Evolutionary conservation across 2,797 vertebrate genomes (phyloP), one percentile per base, ranked within the genome.

Genomic region (Crocidura indochinensis): DNA sequence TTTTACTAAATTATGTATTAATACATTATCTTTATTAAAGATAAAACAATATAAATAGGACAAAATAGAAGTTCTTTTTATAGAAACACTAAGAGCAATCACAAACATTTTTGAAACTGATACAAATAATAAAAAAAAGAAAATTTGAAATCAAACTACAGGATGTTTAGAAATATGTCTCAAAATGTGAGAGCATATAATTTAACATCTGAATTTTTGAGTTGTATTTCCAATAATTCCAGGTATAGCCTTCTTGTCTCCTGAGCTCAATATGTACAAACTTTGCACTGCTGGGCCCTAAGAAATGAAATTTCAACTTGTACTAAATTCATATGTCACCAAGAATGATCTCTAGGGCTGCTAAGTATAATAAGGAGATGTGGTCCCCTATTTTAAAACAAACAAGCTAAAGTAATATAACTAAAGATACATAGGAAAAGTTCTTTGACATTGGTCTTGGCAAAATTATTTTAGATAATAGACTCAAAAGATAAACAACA

Each of bases 391-490:
- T 7, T 60, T 17, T 19, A 60, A 53, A 60, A 20, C 56, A 60
- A 60, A 60, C 56, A 60, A 60, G 22, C 17, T 19, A 65, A 26
- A 65, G 64, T 65, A 65, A 38, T 69, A 29, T 38, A 17, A 69
- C 26, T 86, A 60, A 60, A 60, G 56, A 17, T 60, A 60, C 56
- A 60, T 60, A 17, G 19, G 22, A 72, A 65, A 53, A 77, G 10
- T 3, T 83, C 38, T 31, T 77, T 47, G 17, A 83, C 47, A 73
- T 56, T 65, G 38, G 27, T 84, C 22, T 83, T 47, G 31, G 4
- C 22, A 92, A 67, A 67, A 8, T 10, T 31, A 31, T 78, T 78
- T 92, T 84, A n/a, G 22, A 88, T 53, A 84, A 8, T 46, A 62
- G 17, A 29, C 47, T 29, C 46, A 64, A 80, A 75, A 2, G 6